Percentiles rank a stretch among this genome's conserved stretches.
These are phyloP conservation scores for Drosophila paracracens DNA, from an alignment of 2,888 invertebrate species.

Conservation along the genomic window DNA sequence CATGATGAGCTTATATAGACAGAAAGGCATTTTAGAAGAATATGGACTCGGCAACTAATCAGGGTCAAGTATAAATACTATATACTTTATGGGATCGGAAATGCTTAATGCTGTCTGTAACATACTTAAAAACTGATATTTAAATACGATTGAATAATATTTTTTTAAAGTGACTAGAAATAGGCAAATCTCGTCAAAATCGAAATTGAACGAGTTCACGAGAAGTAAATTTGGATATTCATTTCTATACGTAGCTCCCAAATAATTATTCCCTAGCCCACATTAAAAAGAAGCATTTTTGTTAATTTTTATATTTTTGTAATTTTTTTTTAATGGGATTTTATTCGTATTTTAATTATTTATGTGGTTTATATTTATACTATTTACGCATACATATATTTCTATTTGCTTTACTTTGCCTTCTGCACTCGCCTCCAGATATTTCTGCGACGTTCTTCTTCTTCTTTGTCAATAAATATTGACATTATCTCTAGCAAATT, in stretches of 20 bases:
- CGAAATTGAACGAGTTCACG: neutral
- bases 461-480: neutral
- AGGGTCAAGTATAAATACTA: neutral
- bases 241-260: neutral
- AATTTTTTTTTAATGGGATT: constrained; percentile 53
- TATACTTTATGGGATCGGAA: neutral
- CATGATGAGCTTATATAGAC: neutral
- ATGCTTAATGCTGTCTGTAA: neutral
- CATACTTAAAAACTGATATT: neutral
- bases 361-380: constrained; percentile 68
- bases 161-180: neutral
- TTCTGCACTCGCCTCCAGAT: constrained; percentile 14
- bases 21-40: neutral
- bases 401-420: constrained; percentile 14
- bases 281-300: neutral
- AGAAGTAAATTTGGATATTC: neutral
- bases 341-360: constrained; percentile 69
- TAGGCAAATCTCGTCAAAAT: neutral
- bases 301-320: constrained; percentile 8
- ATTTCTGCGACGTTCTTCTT: neutral
- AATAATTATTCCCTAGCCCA: neutral
- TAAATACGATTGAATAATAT: neutral
- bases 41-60: neutral
- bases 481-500: constrained; percentile 33
- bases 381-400: constrained; percentile 65